Percentiles rank a stretch among this genome's conserved stretches.
Conservation (phyloP, 2,113 vertebrate species). For the Galeopterus variegatus region DNA sequence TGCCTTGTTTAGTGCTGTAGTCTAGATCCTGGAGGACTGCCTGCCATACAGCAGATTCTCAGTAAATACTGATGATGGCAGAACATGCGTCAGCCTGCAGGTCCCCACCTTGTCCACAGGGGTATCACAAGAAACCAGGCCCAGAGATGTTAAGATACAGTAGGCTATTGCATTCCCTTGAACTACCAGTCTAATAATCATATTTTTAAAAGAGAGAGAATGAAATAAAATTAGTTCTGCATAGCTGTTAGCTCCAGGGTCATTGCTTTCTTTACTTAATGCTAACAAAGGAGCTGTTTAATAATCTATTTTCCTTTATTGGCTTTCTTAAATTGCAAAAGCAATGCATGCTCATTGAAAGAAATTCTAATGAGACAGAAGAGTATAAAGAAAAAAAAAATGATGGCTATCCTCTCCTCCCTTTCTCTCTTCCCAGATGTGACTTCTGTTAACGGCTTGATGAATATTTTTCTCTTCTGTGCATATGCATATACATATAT, state of each 20-base stretch:
- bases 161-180: background rate
- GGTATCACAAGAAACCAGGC: background rate
- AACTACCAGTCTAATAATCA: background rate
- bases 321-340: conserved; percentile 70
- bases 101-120: background rate
- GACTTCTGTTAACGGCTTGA: background rate
- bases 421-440: background rate
- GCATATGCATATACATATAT: background rate
- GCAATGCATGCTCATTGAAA: background rate
- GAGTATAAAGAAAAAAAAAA: conserved; percentile 16
- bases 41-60: background rate
- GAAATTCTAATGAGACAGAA: conserved; percentile 21
- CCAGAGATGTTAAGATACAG: background rate
- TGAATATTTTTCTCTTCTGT: background rate
- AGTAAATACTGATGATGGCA: background rate
- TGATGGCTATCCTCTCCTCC: background rate
- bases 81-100: background rate
- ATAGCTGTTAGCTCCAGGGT: conserved; percentile 60
- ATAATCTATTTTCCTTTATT: conserved; percentile 60
- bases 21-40: background rate
- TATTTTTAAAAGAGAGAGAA: conserved; percentile 36
- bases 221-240: conserved; percentile 58
- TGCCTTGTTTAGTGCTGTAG: background rate
- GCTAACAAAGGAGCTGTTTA: conserved; percentile 50
- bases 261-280: conserved; percentile 37